Evolutionary conservation across 2,888 invertebrate species (phyloP).

Genomic region (Arctia plantaginis): DNA sequence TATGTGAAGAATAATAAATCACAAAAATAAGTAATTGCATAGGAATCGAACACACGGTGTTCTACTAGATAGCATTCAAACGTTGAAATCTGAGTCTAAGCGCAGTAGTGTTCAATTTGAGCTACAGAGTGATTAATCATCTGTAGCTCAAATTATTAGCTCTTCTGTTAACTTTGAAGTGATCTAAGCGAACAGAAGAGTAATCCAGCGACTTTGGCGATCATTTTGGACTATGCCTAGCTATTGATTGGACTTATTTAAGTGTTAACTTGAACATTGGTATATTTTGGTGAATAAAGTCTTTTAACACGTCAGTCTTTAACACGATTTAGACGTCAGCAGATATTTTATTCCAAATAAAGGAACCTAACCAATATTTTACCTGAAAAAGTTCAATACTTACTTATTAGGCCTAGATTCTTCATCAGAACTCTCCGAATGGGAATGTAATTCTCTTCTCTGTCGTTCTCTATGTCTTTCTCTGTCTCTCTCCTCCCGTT

Average conservation of each 20-base stretch:
- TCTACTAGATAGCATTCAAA: not conserved
- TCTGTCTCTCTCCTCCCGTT: constrained; percentile 83
- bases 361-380: no score
- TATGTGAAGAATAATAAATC: not conserved
- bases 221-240: no score
- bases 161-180: no score
- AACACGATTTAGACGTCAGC: not conserved
- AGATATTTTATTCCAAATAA: no score
- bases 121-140: no score
- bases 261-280: no score
- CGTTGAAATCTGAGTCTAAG: not conserved
- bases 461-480: constrained; percentile 83
- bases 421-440: constrained; percentile 89
- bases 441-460: constrained; percentile 80
- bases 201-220: no score
- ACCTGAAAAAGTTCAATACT: constrained; percentile 46
- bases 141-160: no score
- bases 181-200: no score
- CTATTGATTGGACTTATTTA: no score
- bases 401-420: constrained; percentile 87
- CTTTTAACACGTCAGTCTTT: not conserved
- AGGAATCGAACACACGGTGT: not conserved
- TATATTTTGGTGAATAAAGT: no score
- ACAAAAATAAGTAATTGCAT: not conserved
- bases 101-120: not conserved